A percentile compares a stretch with the other conserved stretches of the same genome.
These are phyloP conservation scores for Mamestra brassicae DNA, from an alignment of 2,888 invertebrate species.

Conservation along the genomic window DNA sequence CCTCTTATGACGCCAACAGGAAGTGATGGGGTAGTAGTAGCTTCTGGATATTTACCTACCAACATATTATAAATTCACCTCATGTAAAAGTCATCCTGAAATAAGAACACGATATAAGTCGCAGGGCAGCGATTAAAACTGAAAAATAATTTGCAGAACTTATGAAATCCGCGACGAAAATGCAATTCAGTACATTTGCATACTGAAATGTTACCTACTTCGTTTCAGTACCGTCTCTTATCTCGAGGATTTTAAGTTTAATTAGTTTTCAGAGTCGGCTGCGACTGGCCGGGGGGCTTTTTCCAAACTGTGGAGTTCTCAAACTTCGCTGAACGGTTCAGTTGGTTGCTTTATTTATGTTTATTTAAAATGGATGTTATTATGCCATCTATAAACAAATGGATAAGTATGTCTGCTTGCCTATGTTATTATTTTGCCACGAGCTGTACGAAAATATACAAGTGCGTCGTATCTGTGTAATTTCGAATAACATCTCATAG, in stretches of 20 bases:
- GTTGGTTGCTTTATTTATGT: too few species aligned
- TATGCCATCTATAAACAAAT: too few species aligned
- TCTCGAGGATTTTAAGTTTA: slow-evolving; percentile 53
- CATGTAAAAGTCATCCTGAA: neutral
- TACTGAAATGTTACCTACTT: slow-evolving; percentile 43
- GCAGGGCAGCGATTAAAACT: neutral
- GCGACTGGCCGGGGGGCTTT: neutral
- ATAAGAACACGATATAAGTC: neutral
- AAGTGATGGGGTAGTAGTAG: too few species aligned
- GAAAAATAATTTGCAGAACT: slow-evolving; percentile 24
- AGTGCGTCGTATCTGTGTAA: neutral
- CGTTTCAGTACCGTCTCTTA: slow-evolving; percentile 30
- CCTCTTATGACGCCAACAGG: too few species aligned
- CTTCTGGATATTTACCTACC: neutral
- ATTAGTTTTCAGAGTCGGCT: slow-evolving; percentile 48
- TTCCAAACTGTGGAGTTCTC: slow-evolving; percentile 12
- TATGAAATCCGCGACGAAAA: slow-evolving; percentile 28
- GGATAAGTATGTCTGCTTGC: too few species aligned
- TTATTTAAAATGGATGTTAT: too few species aligned
- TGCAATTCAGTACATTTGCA: slow-evolving; percentile 51
- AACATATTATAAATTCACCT: neutral
- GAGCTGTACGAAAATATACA: neutral
- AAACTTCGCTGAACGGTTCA: slow-evolving; percentile 18
- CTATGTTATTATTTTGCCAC: too few species aligned
- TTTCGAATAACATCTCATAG: neutral